These are phyloP conservation scores for Eupithecia subumbrata DNA, from an alignment of 2,888 invertebrate species.

Conservation along the genomic window DNA sequence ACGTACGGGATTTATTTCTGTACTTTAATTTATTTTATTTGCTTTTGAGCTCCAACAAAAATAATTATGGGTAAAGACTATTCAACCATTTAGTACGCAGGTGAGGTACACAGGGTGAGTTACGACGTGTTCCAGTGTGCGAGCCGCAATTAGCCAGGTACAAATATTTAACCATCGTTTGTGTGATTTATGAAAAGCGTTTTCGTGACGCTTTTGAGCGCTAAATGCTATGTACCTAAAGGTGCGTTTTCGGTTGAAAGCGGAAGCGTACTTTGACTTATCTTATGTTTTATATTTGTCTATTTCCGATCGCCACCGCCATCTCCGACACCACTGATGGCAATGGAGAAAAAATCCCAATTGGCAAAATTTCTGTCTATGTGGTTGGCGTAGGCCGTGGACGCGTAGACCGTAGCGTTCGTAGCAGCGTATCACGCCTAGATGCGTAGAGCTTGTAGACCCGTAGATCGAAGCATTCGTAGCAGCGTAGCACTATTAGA, in stretches of 20 bases:
- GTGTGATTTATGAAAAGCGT: constrained; percentile 30
- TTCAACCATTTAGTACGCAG: background rate
- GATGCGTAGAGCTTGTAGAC: background rate
- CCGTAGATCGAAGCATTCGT: background rate
- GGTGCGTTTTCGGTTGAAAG: background rate
- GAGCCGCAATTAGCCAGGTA: constrained; percentile 60
- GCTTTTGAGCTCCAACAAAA: background rate
- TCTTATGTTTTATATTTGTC: too few relatives aligned
- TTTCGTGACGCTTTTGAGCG: constrained; percentile 2
- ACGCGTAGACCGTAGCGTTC: background rate
- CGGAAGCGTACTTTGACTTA: background rate
- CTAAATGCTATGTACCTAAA: background rate
- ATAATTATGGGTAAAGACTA: background rate
- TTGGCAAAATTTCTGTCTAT: background rate
- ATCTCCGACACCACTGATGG: too few relatives aligned
- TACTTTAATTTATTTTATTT: background rate
- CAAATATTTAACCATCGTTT: constrained; percentile 61
- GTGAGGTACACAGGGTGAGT: constrained; percentile 23
- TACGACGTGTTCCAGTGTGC: constrained; percentile 50
- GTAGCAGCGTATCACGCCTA: background rate
- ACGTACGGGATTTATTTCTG: background rate
- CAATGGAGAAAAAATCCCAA: background rate
- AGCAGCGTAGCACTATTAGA: background rate
- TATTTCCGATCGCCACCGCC: too few relatives aligned
- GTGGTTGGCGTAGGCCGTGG: background rate